Base-by-base conservation (phyloP, 2,113 vertebrate genomes). In the Malurus alboscapulatus region DNA sequence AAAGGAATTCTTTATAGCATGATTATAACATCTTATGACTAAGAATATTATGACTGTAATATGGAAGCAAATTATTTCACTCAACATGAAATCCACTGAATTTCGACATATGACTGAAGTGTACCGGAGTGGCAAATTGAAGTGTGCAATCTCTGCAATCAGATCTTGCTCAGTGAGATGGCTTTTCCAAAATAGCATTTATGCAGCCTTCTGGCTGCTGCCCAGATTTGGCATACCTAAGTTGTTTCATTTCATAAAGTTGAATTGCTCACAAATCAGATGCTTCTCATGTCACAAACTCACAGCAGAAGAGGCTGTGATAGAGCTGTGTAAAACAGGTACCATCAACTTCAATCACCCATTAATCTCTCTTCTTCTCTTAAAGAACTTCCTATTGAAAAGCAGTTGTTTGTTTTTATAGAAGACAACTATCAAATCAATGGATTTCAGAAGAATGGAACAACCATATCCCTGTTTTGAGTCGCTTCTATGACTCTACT, bases 131-230 rank as follows among this genome's bases (percentile, higher is more conserved):
- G 71, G 59, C 53, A 88, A 84, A 61, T 15, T 48, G 54, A 75
- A 94, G 65, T 30, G n/a, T 17, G 36, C 80, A 87, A 71, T 68
- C 55, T 68, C 80, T 82, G 57, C 73, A 83, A 65, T 48, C 69
- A 76, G 58, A 78, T 86, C 80, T 80, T 93, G 91, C 80, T 72
- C 48, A 73, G 88, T 93, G 92, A 93, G 78, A 71, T 50, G 54
- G 24, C 51, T 94, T 88, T 71, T 92, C 90, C 58, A 58, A 94
- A 93, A 69, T 5, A 89, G 57, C 54, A 59, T 78, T 92, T 79
- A 82, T 84, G 66, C 50, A 88, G 88, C 61, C 47, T 66, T 75
- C 75, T 91, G 93, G 93, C 69, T 90, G 82, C 76, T 77, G 54
- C 57, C 84, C 87, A 95, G 82, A 87, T 92, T 27, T 73, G 80